A percentile compares a stretch with the other conserved stretches of the same genome.
phyloP scores from a whole-genome alignment of 2,888 invertebrate species.

The Chromoteleia sp. region DNA sequence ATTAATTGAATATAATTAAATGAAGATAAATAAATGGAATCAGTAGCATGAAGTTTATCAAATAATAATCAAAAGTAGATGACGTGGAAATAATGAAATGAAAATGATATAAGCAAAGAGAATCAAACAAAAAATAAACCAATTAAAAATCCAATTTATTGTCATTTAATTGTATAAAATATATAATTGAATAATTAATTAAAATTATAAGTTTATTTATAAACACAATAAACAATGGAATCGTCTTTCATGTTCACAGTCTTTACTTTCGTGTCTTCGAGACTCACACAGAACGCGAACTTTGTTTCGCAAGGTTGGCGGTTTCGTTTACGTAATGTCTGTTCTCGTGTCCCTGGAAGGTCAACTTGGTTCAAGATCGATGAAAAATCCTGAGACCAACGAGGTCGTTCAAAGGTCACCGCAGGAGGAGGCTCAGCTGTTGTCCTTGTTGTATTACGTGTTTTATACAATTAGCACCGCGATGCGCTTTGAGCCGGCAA shows the following conservation, averaged over 20 bases:
- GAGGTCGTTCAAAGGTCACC: conserved; percentile 77
- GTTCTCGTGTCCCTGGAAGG: conserved; percentile 97
- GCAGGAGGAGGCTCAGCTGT: conserved; percentile 87
- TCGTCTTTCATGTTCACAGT: conserved; percentile 81
- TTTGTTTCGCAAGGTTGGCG: conserved; percentile 98
- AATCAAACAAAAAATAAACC: no score
- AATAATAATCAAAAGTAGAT: no score
- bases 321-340: conserved; percentile 98
- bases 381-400: conserved; percentile 81
- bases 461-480: conserved; percentile 98
- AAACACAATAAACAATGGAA: no score
- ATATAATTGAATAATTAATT: no score
- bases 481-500: conserved; percentile 99
- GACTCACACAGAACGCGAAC: conserved; percentile 98
- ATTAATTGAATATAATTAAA: no score
- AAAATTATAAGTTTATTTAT: not conserved
- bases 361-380: conserved; percentile 87
- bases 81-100: no score
- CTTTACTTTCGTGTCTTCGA: conserved; percentile 93
- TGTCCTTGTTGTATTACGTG: conserved; percentile 93
- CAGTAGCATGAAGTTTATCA: no score
- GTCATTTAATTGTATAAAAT: no score
- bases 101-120: no score
- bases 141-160: no score
- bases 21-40: no score